Base-by-base conservation (phyloP, 2,888 invertebrate species). In the Stenodema calcarata region DNA sequence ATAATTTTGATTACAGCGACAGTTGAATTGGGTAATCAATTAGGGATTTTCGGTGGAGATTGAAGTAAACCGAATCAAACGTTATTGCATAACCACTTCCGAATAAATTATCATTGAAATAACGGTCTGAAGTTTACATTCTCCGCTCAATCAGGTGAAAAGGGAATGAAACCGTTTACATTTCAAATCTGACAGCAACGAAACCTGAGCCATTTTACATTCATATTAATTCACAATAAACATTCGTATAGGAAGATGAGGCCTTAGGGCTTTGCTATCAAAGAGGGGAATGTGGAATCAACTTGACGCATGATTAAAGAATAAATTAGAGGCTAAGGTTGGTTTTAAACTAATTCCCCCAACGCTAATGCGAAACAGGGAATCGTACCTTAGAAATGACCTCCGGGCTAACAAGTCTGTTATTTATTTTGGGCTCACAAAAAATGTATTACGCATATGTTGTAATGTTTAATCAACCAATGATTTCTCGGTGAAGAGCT, bases 181-280 rank as follows among this genome's bases (percentile, higher is more conserved):
- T 62, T 27, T 62, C 41, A 44, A 27, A 44, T 7, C 78, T 42
- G 44, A 28, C 47, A 18, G 12, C 18, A 78, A 41, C 28, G 80
- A 50, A 50, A 30, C 42, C 47, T 28, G 50, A n/a, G 28, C n/a
- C 30, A 80, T 80, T 80, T 23, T 28, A 50, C 14, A 80, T 80
- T 80, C 80, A 30, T 54, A 80, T 80, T 80, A 80, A 80, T 80
- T 78, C 28, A 80, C 47, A 35, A 80, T 54, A 41, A 80, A 12
- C n/a, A 54, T 54, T 30, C 80, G 78, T 78, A 78, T 18, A 23
- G 7, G n/a, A 42, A 27, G 54, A 54, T 35, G 30, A 73, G 35
- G 54, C 80, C 80, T 54, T 35, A 35, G 28, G 41, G 54, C 62
- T 7, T 35, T 47, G 47, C 6, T 28, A 44, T 18, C 41, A 23